A percentile compares a stretch with the other conserved stretches of the same genome.
These are phyloP conservation scores for Carterocephalus palaemon DNA, from an alignment of 2,888 invertebrate species.

Conservation along the genomic window DNA sequence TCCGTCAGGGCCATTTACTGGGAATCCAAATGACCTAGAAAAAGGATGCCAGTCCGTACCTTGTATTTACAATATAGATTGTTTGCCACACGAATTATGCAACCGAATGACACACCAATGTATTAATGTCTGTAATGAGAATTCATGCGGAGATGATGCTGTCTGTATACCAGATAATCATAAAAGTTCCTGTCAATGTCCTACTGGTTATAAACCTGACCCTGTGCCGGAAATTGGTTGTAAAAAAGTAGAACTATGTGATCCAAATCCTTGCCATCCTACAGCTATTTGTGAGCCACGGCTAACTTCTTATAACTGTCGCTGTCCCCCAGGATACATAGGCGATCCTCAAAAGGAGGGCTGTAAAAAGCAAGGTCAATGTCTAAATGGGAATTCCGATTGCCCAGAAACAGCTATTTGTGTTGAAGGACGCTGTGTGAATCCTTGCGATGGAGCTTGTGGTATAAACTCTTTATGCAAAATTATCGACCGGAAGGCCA, in stretches of 20 bases:
- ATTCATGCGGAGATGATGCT: conserved; percentile 91
- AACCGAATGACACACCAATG: conserved; percentile 91
- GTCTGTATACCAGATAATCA: conserved; percentile 93
- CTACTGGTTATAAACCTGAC: conserved; percentile 88
- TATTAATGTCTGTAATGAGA: conserved; percentile 87
- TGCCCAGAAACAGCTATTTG: conserved; percentile 88
- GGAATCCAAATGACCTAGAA: conserved; percentile 88
- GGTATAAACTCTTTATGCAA: conserved; percentile 90
- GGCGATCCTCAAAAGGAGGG: conserved; percentile 87
- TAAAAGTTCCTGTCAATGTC: conserved; percentile 90
- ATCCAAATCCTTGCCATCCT: conserved; percentile 88
- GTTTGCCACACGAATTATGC: conserved; percentile 87
- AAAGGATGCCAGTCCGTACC: conserved; percentile 89
- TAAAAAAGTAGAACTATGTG: conserved; percentile 83
- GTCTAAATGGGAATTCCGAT: conserved; percentile 84
- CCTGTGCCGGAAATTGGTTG: conserved; percentile 92
- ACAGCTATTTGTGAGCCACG: conserved; percentile 87
- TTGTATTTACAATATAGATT: conserved; percentile 92
- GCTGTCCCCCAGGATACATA: conserved; percentile 86
- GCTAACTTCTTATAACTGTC: conserved; percentile 84
- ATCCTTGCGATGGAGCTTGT: conserved; percentile 90
- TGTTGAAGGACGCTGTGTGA: conserved; percentile 83
- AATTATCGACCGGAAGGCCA: conserved; percentile 85
- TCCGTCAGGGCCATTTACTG: conserved; percentile 91
- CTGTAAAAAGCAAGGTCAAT: conserved; percentile 88